phyloP scores from a whole-genome alignment of 2,888 invertebrate species.

The Nycteola revayana region DNA sequence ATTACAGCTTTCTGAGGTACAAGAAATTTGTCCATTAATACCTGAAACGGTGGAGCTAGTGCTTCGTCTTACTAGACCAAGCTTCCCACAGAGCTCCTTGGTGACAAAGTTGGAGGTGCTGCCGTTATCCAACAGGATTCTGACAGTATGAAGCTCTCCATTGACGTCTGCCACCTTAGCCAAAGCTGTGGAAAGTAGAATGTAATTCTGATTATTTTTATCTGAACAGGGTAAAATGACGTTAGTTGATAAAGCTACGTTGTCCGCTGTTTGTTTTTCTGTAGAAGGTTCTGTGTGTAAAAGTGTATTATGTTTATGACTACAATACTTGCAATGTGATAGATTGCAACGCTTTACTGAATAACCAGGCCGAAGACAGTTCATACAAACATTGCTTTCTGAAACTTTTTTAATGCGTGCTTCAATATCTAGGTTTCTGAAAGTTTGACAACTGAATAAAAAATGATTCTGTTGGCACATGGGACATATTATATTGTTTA shows the following conservation, averaged over 20 bases:
- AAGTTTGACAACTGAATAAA: conserved; percentile 2
- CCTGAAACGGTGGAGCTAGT: conserved; percentile 23
- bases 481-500: neutral
- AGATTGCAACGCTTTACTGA: conserved; percentile 10
- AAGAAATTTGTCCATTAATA: conserved; percentile 21
- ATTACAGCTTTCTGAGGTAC: conserved; percentile 17
- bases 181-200: conserved; percentile 27
- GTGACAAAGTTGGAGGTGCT: conserved; percentile 25
- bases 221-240: conserved; percentile 1
- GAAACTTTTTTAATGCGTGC: conserved; percentile 3
- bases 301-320: conserved; percentile 20
- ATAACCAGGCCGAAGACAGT: conserved; percentile 12
- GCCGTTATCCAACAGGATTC: conserved; percentile 12
- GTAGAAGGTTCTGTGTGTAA: conserved; percentile 13
- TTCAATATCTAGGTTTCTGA: conserved; percentile 3
- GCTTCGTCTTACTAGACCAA: conserved; percentile 15
- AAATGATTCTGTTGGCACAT: conserved; percentile 3
- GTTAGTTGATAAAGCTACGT: neutral
- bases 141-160: conserved; percentile 6
- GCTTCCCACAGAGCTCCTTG: conserved; percentile 13
- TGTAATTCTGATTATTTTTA: conserved; percentile 5
- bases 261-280: neutral
- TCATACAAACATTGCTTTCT: conserved; percentile 3
- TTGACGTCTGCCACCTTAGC: conserved; percentile 14
- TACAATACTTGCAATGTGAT: conserved; percentile 25